Percentiles rank a stretch among this genome's conserved stretches.
phyloP scores from a whole-genome alignment of 1,140 invertebrate species.

The Cyclargus thomasi region DNA sequence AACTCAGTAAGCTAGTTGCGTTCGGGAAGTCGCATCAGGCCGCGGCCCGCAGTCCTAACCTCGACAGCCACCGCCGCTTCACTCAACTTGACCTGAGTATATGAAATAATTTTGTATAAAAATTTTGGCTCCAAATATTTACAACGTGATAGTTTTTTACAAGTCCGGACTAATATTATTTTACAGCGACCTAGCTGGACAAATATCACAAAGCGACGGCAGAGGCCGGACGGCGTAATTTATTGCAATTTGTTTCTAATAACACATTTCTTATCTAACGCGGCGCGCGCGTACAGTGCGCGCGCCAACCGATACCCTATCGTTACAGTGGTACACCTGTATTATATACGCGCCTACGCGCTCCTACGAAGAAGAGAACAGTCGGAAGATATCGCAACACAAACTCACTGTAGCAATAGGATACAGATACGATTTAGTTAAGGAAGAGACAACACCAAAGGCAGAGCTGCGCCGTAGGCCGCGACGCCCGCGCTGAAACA shows the following conservation, averaged over 20 bases:
- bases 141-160: conserved; percentile 64
- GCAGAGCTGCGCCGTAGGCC: conserved; percentile 51
- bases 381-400: conserved; percentile 55
- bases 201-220: conserved; percentile 33
- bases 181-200: conserved; percentile 53
- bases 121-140: conserved; percentile 72
- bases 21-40: conserved; percentile 14
- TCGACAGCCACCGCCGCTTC: conserved; percentile 35
- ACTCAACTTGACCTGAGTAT: conserved; percentile 56
- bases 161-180: conserved; percentile 55
- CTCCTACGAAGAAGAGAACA: conserved; percentile 39
- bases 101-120: conserved; percentile 69
- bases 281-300: conserved; percentile 57
- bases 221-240: conserved; percentile 33
- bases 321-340: conserved; percentile 57
- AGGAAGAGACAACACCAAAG: conserved; percentile 68
- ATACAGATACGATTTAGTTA: conserved; percentile 53
- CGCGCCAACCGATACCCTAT: conserved; percentile 55
- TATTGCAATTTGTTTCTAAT: conserved; percentile 67
- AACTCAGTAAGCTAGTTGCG: conserved; percentile 2
- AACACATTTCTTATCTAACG: conserved; percentile 68
- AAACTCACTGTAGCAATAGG: conserved; percentile 68
- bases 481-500: conserved; percentile 45
- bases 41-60: conserved; percentile 23
- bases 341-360: conserved; percentile 27